Base-by-base conservation (phyloP, 1,140 invertebrate species). In the Solenopsis invicta region DNA sequence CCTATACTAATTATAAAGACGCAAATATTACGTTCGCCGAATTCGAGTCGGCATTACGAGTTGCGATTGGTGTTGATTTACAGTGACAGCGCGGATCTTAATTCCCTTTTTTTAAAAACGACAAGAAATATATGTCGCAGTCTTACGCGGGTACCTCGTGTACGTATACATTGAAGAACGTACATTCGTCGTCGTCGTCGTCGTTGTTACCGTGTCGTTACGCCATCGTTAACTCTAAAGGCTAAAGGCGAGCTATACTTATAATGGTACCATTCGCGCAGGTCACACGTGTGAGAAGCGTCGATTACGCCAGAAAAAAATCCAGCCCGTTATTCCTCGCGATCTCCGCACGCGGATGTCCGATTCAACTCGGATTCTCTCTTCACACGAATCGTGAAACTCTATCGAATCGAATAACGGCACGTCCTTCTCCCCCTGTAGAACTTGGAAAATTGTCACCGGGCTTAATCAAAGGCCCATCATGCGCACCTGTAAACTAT, bases 31-130 rank as follows among this genome's bases (percentile, higher is more conserved):
- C 80, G 37, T 74, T 72, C 12, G n/a, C 80, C 69, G 13, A 41
- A 50, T 10, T 72, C 50, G 66, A 45, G 21, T 71, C 78, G 80
- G 80, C 80, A 82, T 84, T 74, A 41, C 67, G 37, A 29, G 69
- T 67, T 62, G 85, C 62, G 76, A 86, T 86, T 86, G 84, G 84
- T 86, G 84, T 86, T 86, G 67, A 67, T 86, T 81, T 69, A 84
- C 80, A 84, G 80, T 84, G 80, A 84, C 80, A 61, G 59, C 41
- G 80, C 61, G 50, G 9, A 66, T 77, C n/a, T n/a, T 59, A 29
- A 29, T 2, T 29, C 29, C 13, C 37, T 12, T 8, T 59, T 59
- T 12, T 52, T 29, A 37, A 66, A 67, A 56, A 85, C 48, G 61
- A 85, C 45, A 52, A 67, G 37, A 75, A 45, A 54, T 78, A 21